Evolutionary conservation across 2,888 invertebrate genomes (phyloP).

Genomic region (Drosophila phalerata): DNA sequence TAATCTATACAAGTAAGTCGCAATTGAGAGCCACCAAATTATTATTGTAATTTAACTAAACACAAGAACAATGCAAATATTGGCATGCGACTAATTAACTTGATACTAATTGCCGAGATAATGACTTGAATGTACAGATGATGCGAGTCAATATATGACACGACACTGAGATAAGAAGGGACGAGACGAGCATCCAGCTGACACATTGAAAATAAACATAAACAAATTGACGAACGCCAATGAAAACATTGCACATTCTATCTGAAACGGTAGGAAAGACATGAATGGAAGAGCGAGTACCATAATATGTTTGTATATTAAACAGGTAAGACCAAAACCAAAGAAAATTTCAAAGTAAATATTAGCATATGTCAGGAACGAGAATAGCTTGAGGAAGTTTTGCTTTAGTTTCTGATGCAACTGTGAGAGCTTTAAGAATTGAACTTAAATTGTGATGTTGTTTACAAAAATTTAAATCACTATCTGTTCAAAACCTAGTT

Average conservation of each 20-base stretch:
- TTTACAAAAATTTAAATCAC: not conserved
- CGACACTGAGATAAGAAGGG: not conserved
- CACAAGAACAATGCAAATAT: constrained; percentile 66
- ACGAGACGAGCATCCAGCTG: constrained; percentile 24
- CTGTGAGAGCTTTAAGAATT: not conserved
- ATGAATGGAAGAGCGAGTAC: not conserved
- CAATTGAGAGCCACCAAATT: constrained; percentile 53
- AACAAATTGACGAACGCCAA: constrained; percentile 34
- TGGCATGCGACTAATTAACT: constrained; percentile 66
- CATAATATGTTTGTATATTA: constrained; percentile 24
- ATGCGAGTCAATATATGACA: constrained; percentile 6
- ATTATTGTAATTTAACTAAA: constrained; percentile 58
- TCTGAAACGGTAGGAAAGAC: not conserved
- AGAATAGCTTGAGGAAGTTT: not conserved
- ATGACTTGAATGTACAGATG: constrained; percentile 52
- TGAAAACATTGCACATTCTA: constrained; percentile 31
- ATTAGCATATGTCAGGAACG: constrained; percentile 6
- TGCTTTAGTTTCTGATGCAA: not conserved
- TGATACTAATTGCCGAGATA: constrained; percentile 70
- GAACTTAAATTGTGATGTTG: not conserved
- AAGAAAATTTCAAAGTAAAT: constrained; percentile 29
- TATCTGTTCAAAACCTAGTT: not conserved
- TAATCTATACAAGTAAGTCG: constrained; percentile 55
- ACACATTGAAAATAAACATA: constrained; percentile 29
- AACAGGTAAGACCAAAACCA: constrained; percentile 20